Base-by-base conservation (phyloP, 1,140 invertebrate species). In the Cephus cinctus region DNA sequence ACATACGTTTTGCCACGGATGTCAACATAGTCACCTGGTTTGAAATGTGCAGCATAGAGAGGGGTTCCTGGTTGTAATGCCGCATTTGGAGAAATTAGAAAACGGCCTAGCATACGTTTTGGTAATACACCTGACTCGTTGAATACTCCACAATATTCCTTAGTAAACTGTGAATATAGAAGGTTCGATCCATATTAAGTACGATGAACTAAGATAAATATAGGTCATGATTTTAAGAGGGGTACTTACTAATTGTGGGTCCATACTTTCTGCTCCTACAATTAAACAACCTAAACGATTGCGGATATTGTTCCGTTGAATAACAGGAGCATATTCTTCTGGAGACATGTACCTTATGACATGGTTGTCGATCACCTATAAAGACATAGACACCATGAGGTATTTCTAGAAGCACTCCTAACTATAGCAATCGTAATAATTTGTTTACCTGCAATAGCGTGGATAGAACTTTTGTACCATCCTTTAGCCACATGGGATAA, bases 361-460 rank as follows among this genome's bases (percentile, higher is more conserved):
- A 81, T 98, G 95, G 77, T 98, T 98, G 69, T 98, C 96, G 18
- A 91, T 76, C 12, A 98, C 82, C 91, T 94, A 63, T 34, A 77
- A 75, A 59, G 34, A 54, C 61, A 60, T 30, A 47, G 38, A 43
- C 2, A 6, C n/a, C n/a, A n/a, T n/a, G n/a, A n/a, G n/a, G n/a
- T n/a, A n/a, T n/a, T n/a, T n/a, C n/a, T n/a, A n/a, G n/a, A n/a
- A n/a, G n/a, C n/a, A n/a, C n/a, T n/a, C n/a, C n/a, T n/a, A n/a
- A n/a, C n/a, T n/a, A n/a, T n/a, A n/a, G n/a, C n/a, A n/a, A n/a
- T n/a, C n/a, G n/a, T n/a, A n/a, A n/a, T n/a, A n/a, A n/a, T 40
- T n/a, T 25, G 49, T 43, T 63, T 77, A 94, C 91, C 78, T 98
- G 94, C 44, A 98, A 69, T 50, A 98, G 65, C 11, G 95, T 97